Conservation (phyloP, 2,113 vertebrate genomes). For the Phyllostomus discolor region DNA sequence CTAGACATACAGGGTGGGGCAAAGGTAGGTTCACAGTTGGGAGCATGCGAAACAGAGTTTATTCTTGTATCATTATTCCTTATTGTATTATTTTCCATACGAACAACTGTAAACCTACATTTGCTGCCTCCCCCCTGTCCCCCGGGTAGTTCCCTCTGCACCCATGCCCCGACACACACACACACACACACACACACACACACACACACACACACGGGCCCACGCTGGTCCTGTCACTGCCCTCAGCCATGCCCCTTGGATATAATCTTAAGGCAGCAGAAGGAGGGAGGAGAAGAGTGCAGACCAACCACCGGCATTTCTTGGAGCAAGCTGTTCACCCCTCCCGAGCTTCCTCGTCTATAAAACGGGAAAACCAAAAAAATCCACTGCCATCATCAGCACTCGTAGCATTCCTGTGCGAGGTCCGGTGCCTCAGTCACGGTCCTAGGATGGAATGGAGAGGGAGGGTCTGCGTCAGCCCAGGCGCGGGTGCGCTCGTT, state of each 20-base stretch:
- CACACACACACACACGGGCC: fast-evolving
- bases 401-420: no score
- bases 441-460: not conserved
- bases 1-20: not conserved
- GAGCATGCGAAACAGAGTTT: not conserved
- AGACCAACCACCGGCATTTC: not conserved
- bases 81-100: not conserved
- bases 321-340: not conserved
- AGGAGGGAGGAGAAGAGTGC: not conserved
- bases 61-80: not conserved
- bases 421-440: not conserved
- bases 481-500: not conserved
- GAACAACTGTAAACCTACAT: not conserved
- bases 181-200: fast-evolving
- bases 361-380: not conserved
- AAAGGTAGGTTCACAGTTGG: not conserved
- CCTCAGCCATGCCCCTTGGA: not conserved
- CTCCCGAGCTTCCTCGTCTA: not conserved
- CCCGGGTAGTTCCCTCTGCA: not conserved
- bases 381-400: not conserved
- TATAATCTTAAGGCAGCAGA: not conserved
- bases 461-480: not conserved
- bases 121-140: no score
- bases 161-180: not conserved
- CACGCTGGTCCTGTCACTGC: not conserved